Base-by-base conservation (phyloP, 2,888 invertebrate genomes). In the Sussaba pulchella region DNA sequence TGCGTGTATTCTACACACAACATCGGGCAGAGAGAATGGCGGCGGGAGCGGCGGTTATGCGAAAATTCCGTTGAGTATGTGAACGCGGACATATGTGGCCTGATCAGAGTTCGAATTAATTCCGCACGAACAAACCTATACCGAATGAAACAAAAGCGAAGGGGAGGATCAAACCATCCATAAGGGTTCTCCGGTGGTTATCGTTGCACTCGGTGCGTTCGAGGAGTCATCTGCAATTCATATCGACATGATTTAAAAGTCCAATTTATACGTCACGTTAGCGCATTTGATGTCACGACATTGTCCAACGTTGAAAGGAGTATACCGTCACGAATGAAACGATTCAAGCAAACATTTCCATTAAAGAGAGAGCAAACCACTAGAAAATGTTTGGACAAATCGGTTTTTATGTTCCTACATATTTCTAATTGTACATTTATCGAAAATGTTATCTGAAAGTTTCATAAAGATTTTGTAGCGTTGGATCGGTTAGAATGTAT, bases 101-200 rank as follows among this genome's bases (percentile, higher is more conserved):
- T 67, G 70, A 76, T 76, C 72, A 64, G 31, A 72, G 72, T 50
- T 41, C 63, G 54, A 67, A 72, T 73, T 76, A 72, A 72, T 81
- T 81, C 63, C 24, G 47, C 63, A 57, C 45, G 26, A 69, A 45
- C 50, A 63, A n/a, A 12, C n/a, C 41, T 43, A 14, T n/a, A 17
- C 63, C 43, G 57, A 57, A 67, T 67, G 72, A 54, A 76, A 76
- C 61, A 75, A 75, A 72, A 67, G 39, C 43, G 31, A 80, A 54
- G 59, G 36, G 54, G 41, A 61, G 50, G 67, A 54, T 43, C 71
- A 71, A 71, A 77, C 57, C 21, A 6, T 31, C 24, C 63, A 31
- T 31, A 70, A 54, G 57, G 47, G 36, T 66, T 64, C 39, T 57
- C 47, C 24, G 1, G 0, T 47, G 19, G n/a, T n/a, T 50, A 9